Conservation (phyloP, 2,888 invertebrate genomes). For the Tribolium freemani region DNA sequence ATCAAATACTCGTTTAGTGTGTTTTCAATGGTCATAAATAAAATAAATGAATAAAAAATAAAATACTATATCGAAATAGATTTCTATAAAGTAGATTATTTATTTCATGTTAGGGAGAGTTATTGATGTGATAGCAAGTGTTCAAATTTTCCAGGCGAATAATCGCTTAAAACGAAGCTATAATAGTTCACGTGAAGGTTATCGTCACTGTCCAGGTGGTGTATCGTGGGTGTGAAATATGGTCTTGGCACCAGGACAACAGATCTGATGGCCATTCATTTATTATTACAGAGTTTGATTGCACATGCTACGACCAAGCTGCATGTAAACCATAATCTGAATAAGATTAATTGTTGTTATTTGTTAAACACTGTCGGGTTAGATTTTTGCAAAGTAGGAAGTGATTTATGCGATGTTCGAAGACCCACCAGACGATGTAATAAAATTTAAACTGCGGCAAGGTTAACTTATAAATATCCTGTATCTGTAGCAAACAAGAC, state of each 20-base stretch:
- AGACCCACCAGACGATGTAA: constrained; percentile 34
- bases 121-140: not conserved
- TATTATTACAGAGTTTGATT: constrained; percentile 42
- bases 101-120: not conserved
- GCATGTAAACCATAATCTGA: constrained; percentile 49
- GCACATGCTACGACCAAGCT: constrained; percentile 35
- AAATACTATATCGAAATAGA: not conserved
- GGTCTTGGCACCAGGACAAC: constrained; percentile 43
- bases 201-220: constrained; percentile 55
- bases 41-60: too few species aligned
- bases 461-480: not conserved
- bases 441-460: constrained; percentile 25
- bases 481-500: constrained; percentile 1
- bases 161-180: not conserved
- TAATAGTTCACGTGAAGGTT: constrained; percentile 54
- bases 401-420: constrained; percentile 43
- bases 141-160: not conserved
- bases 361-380: constrained; percentile 53
- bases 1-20: too few species aligned
- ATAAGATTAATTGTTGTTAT: constrained; percentile 54
- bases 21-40: too few species aligned
- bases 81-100: not conserved
- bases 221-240: constrained; percentile 60
- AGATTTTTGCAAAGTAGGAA: constrained; percentile 47
- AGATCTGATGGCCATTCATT: constrained; percentile 51